Evolutionary conservation across 2,113 vertebrate species (phyloP), one percentile per base, ranked within the genome.

Genomic region (Spilogale gracilis): DNA sequence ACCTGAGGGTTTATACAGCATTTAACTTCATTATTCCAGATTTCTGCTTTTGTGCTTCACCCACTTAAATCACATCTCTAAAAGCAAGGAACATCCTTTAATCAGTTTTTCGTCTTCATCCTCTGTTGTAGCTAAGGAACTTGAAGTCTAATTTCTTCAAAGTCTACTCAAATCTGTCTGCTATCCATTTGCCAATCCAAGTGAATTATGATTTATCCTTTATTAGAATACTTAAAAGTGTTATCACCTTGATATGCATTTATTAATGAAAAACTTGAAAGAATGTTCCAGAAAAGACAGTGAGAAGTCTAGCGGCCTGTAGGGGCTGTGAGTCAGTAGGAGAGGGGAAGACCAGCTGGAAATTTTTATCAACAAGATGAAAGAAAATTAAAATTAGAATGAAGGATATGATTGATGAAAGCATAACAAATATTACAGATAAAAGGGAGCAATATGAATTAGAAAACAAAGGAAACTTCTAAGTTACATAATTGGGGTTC

Each of bases 61-160:
- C 9, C 50, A 67, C 63, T 85, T 61, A 84, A 73, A 85, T 89
- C n/a, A 91, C 4, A 45, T 32, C 10, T 86, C 65, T 87, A 82
- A 93, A 89, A 58, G 4, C 87, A 93, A 38, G 71, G 20, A 67
- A 80, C 5, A 65, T 0, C 2, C 30, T 81, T 80, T 18, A n/a
- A 43, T 80, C 65, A 5, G 2, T 60, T 93, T 93, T 91, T 30
- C 76, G 54, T 73, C 52, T 76, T 94, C 54, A 58, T 52, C 12
- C 27, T 96, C 84, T 86, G 9, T 43, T 38, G 48, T 4, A 58
- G 11, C 80, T 84, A 90, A 95, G 60, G 95, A 96, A 89, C 27
- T 9, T 25, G 32, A 80, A 94, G 21, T 2, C 3, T 73, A 54
- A 43, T 82, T 16, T 85, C 56, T 95, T 84, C n/a, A 54, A 80